Conservation (phyloP, 2,888 invertebrate genomes). For the Tetranychus truncatus region DNA sequence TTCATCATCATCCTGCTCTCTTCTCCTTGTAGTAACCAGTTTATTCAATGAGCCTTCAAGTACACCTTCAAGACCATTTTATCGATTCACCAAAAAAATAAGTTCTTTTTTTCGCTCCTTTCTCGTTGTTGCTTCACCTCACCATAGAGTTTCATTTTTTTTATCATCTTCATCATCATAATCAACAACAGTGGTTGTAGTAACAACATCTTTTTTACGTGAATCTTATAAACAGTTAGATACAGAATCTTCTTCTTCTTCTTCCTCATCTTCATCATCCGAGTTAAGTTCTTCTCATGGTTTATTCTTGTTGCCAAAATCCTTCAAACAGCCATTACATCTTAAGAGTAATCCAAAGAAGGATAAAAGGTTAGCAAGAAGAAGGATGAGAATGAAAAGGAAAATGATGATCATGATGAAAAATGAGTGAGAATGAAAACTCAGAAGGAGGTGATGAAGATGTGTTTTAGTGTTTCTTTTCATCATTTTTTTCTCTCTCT, state of each 20-base stretch:
- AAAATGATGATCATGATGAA: too few species aligned
- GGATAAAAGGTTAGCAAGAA: too few species aligned
- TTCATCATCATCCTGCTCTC: neutral
- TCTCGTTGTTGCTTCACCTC: neutral
- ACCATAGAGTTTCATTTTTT: neutral
- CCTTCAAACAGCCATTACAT: neutral
- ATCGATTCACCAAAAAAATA: neutral
- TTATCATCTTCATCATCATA: neutral
- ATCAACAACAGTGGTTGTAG: too few species aligned
- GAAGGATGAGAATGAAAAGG: too few species aligned
- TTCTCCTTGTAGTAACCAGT: neutral
- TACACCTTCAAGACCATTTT: conserved; percentile 1
- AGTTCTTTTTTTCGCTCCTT: neutral
- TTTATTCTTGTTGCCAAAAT: neutral
- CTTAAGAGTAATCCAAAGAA: neutral
- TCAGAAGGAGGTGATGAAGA: too few species aligned
- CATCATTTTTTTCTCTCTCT: too few species aligned
- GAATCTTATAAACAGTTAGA: too few species aligned
- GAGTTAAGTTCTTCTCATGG: neutral
- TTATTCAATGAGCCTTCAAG: conserved; percentile 1
- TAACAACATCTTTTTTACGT: too few species aligned
- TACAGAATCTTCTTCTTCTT: too few species aligned
- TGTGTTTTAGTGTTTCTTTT: too few species aligned
- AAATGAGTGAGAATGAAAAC: too few species aligned
- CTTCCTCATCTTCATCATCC: too few species aligned